Evolutionary conservation across 2,888 invertebrate species (phyloP).

Genomic region (Heliconius ismenius): DNA sequence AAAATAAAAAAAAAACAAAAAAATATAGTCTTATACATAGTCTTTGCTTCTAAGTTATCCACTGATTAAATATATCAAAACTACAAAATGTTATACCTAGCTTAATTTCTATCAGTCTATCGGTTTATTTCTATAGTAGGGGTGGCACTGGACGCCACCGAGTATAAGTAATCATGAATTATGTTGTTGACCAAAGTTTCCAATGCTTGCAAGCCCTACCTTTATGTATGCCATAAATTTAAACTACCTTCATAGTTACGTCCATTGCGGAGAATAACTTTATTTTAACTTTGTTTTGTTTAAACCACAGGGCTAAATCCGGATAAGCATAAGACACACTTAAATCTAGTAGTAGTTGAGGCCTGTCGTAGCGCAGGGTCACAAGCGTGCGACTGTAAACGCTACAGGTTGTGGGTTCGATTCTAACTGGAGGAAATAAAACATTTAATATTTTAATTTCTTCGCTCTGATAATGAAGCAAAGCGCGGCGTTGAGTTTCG

Average conservation of each 20-base stretch:
- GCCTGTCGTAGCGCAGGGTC: neutral
- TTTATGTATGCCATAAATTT: neutral
- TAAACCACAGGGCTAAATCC: neutral
- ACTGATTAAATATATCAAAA: too few relatives aligned
- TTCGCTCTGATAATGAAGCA: too few relatives aligned
- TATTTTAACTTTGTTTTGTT: neutral
- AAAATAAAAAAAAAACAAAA: too few relatives aligned
- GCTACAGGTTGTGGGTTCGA: neutral
- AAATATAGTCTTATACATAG: too few relatives aligned
- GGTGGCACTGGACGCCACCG: neutral
- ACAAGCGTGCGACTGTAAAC: neutral
- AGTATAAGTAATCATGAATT: neutral
- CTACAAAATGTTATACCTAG: too few relatives aligned
- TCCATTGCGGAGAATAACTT: neutral
- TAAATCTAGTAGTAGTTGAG: neutral
- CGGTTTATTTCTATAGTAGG: neutral
- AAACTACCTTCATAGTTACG: neutral
- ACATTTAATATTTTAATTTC: neutral
- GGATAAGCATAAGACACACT: too few relatives aligned
- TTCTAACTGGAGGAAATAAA: neutral
- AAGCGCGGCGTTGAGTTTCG: too few relatives aligned
- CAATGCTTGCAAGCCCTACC: constrained; percentile 3
- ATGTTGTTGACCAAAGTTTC: constrained; percentile 1
- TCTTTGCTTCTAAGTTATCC: too few relatives aligned
- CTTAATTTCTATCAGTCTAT: neutral